These are phyloP conservation scores for Drosophila tristis DNA, from an alignment of 1,140 invertebrate species.

Conservation along the genomic window DNA sequence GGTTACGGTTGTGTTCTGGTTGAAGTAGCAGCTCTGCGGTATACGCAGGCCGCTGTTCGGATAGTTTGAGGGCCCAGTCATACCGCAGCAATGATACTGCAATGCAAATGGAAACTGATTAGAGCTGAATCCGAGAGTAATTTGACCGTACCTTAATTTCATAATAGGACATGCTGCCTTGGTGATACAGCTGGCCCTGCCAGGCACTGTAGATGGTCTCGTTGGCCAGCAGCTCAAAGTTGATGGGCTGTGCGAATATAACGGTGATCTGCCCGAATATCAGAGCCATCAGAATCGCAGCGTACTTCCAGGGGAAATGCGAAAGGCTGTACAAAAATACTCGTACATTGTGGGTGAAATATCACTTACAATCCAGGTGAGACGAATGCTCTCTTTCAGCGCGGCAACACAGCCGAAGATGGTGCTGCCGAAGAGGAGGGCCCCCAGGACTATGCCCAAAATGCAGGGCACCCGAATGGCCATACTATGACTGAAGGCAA, in stretches of 20 bases:
- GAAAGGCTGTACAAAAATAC: neutral
- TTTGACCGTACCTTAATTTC: slow-evolving; percentile 67
- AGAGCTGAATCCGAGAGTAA: slow-evolving; percentile 3
- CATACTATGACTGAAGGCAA: slow-evolving; percentile 48
- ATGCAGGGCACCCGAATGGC: slow-evolving; percentile 75
- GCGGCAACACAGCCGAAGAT: slow-evolving; percentile 71
- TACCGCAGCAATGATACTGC: slow-evolving; percentile 79
- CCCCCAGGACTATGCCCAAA: slow-evolving; percentile 64
- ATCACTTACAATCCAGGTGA: slow-evolving; percentile 75
- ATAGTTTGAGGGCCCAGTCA: slow-evolving; percentile 66
- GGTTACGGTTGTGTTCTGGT: slow-evolving; percentile 57
- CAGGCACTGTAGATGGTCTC: slow-evolving; percentile 70
- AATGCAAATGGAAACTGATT: neutral
- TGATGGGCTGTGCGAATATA: slow-evolving; percentile 70
- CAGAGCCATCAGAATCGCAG: slow-evolving; percentile 62
- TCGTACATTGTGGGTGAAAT: too few relatives aligned
- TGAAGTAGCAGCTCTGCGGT: slow-evolving; percentile 70
- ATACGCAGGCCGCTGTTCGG: slow-evolving; percentile 45
- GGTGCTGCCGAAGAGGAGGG: slow-evolving; percentile 66
- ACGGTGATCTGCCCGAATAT: slow-evolving; percentile 75
- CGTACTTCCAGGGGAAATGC: slow-evolving; percentile 49
- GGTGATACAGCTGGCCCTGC: slow-evolving; percentile 56
- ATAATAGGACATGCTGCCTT: slow-evolving; percentile 62
- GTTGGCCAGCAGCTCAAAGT: slow-evolving; percentile 65
- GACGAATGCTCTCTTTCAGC: slow-evolving; percentile 56